Percentiles rank a stretch among this genome's conserved stretches.
Evolutionary conservation across 2,888 invertebrate species (phyloP).

Genomic region (Diplolepis rosae): DNA sequence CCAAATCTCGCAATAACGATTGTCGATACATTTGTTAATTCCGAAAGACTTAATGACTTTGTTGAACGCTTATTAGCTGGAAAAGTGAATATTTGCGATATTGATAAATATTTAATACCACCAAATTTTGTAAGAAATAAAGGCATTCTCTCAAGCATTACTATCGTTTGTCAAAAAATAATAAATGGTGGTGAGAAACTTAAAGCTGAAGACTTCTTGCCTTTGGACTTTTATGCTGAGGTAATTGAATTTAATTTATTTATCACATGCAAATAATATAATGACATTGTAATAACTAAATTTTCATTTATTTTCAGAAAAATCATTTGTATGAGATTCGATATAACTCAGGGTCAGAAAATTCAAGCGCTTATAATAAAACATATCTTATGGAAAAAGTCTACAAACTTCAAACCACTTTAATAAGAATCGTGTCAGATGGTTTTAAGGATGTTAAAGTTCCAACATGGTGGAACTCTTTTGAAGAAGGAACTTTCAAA

Average conservation of each 20-base stretch:
- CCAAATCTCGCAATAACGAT: slow-evolving; percentile 62
- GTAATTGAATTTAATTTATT: no score
- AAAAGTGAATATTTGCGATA: slow-evolving; percentile 58
- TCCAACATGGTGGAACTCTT: slow-evolving; percentile 65
- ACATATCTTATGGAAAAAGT: slow-evolving; percentile 54
- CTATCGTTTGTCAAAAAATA: slow-evolving; percentile 62
- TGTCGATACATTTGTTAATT: slow-evolving; percentile 63
- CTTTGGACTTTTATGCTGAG: slow-evolving; percentile 48
- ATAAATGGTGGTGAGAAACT: slow-evolving; percentile 42
- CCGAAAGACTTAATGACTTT: slow-evolving; percentile 62
- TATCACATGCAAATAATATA: no score
- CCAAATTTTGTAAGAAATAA: slow-evolving; percentile 61
- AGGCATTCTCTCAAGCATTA: slow-evolving; percentile 58
- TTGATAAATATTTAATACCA: slow-evolving; percentile 63
- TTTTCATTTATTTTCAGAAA: slow-evolving; percentile 32
- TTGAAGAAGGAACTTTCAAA: slow-evolving; percentile 59
- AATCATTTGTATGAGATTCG: slow-evolving; percentile 36
- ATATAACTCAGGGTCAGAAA: slow-evolving; percentile 6
- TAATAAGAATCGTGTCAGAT: slow-evolving; percentile 51
- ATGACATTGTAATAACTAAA: not conserved
- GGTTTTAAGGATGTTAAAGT: slow-evolving; percentile 54
- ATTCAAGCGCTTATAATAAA: slow-evolving; percentile 46
- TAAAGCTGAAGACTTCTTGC: slow-evolving; percentile 51
- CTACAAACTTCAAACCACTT: slow-evolving; percentile 49
- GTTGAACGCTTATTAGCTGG: slow-evolving; percentile 54